Evolutionary conservation across 2,113 vertebrate genomes (phyloP).

Genomic region (Grammatotria lemairii): DNA sequence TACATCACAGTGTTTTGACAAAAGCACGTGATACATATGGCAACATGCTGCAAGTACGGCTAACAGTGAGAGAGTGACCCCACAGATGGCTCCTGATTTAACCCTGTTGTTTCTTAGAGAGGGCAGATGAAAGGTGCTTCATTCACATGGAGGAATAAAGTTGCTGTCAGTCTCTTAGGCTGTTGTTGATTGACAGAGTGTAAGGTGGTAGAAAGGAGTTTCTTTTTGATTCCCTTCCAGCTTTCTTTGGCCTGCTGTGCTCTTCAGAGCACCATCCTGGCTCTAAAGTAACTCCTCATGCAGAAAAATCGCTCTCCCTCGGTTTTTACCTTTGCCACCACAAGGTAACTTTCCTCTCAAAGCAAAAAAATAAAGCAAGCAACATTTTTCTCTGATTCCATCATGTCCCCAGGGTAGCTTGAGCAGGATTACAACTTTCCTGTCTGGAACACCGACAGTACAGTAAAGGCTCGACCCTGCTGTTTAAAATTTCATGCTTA

Average conservation of each 20-base stretch:
- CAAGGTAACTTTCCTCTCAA: neutral
- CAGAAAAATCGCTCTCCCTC: conserved; percentile 15
- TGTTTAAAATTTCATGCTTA: neutral
- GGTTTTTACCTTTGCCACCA: neutral
- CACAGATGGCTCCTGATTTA: conserved; percentile 36
- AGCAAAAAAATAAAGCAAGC: neutral
- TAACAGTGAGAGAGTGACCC: neutral
- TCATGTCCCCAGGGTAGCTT: neutral
- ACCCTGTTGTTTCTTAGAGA: neutral
- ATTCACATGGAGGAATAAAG: conserved; percentile 43
- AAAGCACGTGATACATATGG: conserved; percentile 21
- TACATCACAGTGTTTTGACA: conserved; percentile 16
- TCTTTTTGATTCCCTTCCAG: conserved; percentile 64
- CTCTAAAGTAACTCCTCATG: conserved; percentile 49
- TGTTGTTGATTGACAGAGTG: conserved; percentile 47
- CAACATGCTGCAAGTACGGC: neutral
- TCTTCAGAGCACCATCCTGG: conserved; percentile 30
- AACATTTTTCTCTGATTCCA: conserved; percentile 17
- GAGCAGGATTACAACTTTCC: conserved; percentile 12
- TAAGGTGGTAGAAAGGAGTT: conserved; percentile 34
- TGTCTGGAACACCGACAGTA: neutral
- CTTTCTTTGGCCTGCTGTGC: conserved; percentile 60
- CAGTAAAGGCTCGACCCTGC: neutral
- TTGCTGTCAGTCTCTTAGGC: conserved; percentile 50
- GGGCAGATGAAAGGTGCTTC: conserved; percentile 53